A percentile compares a stretch with the other conserved stretches of the same genome.
These are phyloP conservation scores for Eidolon helvum DNA, from an alignment of 2,113 vertebrate species.

Conservation along the genomic window DNA sequence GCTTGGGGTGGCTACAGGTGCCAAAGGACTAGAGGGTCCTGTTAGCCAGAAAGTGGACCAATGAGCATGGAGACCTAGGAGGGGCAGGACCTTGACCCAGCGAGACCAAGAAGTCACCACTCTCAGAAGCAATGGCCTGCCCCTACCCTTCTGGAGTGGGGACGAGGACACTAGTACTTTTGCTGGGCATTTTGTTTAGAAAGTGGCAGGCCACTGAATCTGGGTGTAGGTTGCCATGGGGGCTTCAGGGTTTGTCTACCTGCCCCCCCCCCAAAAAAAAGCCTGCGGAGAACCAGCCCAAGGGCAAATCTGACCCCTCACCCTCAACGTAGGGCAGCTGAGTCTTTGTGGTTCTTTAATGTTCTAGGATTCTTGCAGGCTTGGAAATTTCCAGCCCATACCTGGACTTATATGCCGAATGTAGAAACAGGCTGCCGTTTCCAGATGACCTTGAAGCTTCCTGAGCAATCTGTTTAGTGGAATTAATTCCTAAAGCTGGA, in stretches of 20 bases:
- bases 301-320: background rate
- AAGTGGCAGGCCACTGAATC: background rate
- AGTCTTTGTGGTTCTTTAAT: background rate
- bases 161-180: background rate
- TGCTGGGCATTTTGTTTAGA: background rate
- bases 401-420: background rate
- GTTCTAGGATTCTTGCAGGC: background rate
- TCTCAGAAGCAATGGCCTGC: background rate
- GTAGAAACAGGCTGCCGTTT: constrained; percentile 72
- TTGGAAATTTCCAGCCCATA: background rate
- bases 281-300: background rate
- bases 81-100: background rate
- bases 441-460: constrained; percentile 73
- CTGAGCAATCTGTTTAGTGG: constrained; percentile 59
- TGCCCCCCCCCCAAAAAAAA: background rate
- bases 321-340: background rate
- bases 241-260: background rate
- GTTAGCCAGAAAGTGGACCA: background rate
- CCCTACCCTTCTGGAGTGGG: background rate
- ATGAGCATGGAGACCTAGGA: background rate
- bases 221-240: background rate
- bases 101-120: background rate
- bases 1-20: background rate
- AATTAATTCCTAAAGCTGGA: constrained; percentile 46
- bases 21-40: background rate